A percentile compares a stretch with the other conserved stretches of the same genome.
phyloP scores from a whole-genome alignment of 2,888 invertebrate species.

The Caenorhabditis sulstoni region DNA sequence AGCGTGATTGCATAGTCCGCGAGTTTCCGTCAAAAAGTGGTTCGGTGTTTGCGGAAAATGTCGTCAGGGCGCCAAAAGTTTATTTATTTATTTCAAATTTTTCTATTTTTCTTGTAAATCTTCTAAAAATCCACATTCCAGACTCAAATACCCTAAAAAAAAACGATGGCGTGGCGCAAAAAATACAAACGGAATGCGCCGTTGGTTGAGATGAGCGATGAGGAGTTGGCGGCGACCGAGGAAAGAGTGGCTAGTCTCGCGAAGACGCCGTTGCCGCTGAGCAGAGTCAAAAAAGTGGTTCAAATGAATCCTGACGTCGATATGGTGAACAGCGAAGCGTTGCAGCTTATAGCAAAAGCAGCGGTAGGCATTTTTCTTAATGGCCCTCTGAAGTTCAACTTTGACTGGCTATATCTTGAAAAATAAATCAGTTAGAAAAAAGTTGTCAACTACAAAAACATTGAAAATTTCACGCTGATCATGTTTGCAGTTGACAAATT shows the following conservation, averaged over 20 bases:
- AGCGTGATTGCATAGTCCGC: conserved; percentile 23
- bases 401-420: too few relatives aligned
- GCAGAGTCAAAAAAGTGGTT: conserved; percentile 62
- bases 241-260: conserved; percentile 47
- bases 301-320: conserved; percentile 69
- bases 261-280: conserved; percentile 61
- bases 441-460: too few relatives aligned
- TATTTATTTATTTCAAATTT: conserved; percentile 4
- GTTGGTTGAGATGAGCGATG: conserved; percentile 43
- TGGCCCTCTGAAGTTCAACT: too few relatives aligned
- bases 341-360: conserved; percentile 70
- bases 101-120: too few relatives aligned
- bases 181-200: conserved; percentile 34
- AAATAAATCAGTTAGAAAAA: too few relatives aligned
- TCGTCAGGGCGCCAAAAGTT: conserved; percentile 15
- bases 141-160: neutral
- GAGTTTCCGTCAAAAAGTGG: neutral
- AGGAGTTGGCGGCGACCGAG: conserved; percentile 40
- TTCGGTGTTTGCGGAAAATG: conserved; percentile 24
- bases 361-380: conserved; percentile 67
- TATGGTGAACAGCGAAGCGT: conserved; percentile 66
- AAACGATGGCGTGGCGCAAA: conserved; percentile 47
- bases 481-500: too few relatives aligned
- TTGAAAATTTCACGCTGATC: too few relatives aligned
- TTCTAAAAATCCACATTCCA: too few relatives aligned